Evolutionary conservation across 2,797 vertebrate genomes (phyloP), one percentile per base, ranked within the genome.

Genomic region (Denticeps clupeoides): DNA sequence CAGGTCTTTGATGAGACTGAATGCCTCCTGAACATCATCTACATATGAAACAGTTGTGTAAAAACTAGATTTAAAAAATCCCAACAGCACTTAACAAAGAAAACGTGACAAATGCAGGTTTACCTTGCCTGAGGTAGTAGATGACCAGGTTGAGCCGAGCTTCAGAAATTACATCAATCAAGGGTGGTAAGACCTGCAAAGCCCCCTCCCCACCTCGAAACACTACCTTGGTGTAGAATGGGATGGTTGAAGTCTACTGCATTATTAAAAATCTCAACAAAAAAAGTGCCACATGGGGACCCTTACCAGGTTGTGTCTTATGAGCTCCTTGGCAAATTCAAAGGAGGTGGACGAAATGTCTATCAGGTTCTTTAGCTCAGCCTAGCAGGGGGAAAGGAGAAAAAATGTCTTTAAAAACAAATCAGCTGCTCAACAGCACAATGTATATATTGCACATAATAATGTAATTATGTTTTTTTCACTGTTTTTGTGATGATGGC

Each of bases 21-120:
- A 97, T 56, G 95, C 91, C 75, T 97, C 95, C 54, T 94, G 89
- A 40, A 97, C 86, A 58, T 99, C 93, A 76, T 93, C 94, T 99
- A 69, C 21, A 38, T 35, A 38, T 9, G 38, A 5, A 19, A 38
- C 35, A 38, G 11, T 8, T 21, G 9, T 11, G 10, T 21, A 67
- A 58, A 65, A 46, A 13, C 12, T 16, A 56, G 52, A 67, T 58
- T 7, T 2, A 3, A 58, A 7, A 2, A 7, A 42, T 22, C 47
- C 40, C 13, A 33, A 40, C n/a, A 53, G 31, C 44, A n/a, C 10
- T 11, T 25, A 8, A 5, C 24, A 5, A 8, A 25, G 8, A 28
- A 27, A n/a, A 11, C 28, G 10, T 10, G 6, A 38, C 3, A 3
- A 11, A 35, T 21, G 5, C 13, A 1, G 32, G 7, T 68, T 64